These are phyloP conservation scores for Sapayoa aenigma DNA, from an alignment of 2,113 vertebrate species.

Conservation along the genomic window DNA sequence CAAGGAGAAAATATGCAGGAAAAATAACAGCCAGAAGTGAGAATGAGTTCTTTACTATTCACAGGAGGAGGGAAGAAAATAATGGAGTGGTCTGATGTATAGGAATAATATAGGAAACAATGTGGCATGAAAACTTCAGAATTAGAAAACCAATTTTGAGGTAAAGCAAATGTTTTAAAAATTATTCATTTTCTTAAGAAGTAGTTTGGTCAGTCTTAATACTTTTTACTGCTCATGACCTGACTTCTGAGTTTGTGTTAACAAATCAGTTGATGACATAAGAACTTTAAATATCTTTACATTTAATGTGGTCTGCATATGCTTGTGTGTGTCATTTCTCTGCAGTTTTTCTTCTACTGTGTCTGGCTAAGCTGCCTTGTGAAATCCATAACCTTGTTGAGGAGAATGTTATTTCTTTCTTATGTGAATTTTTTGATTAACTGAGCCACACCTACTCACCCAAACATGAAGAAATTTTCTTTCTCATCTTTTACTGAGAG, in stretches of 20 bases:
- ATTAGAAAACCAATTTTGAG: neutral
- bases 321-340: neutral
- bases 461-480: neutral
- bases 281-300: neutral
- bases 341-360: neutral
- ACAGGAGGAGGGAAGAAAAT: neutral
- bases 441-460: neutral
- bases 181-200: neutral
- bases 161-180: neutral
- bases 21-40: neutral
- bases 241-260: neutral
- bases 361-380: neutral
- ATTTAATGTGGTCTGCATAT: neutral
- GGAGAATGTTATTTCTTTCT: neutral
- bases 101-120: neutral
- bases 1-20: neutral
- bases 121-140: neutral
- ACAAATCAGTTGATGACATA: neutral
- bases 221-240: neutral
- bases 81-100: accelerated
- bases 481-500: neutral
- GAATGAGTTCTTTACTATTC: neutral
- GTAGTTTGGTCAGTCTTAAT: neutral
- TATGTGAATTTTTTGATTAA: neutral
- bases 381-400: neutral